Conservation (phyloP, 2,888 invertebrate genomes). For the Amorpha juglandis region DNA sequence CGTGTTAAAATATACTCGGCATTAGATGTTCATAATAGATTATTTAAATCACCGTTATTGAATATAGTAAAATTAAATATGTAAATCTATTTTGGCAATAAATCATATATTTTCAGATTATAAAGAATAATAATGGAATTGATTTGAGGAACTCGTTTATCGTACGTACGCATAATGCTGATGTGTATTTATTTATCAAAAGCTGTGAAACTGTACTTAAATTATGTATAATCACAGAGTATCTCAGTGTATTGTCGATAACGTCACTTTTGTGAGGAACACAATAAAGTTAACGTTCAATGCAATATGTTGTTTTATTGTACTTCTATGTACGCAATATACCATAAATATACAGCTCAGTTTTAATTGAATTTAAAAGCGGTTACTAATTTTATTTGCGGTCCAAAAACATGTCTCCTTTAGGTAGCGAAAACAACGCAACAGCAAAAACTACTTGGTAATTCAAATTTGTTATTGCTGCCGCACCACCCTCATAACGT, state of each 20-base stretch:
- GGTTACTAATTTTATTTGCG: too few relatives aligned
- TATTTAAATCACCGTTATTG: slow-evolving; percentile 38
- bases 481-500: too few relatives aligned
- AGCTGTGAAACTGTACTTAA: slow-evolving; percentile 83
- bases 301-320: slow-evolving; percentile 35
- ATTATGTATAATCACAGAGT: slow-evolving; percentile 66
- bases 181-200: slow-evolving; percentile 71
- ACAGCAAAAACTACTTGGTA: too few relatives aligned
- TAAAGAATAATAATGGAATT: slow-evolving; percentile 63
- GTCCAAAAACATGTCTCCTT: too few relatives aligned
- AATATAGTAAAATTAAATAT: slow-evolving; percentile 24
- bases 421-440: too few relatives aligned
- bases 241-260: slow-evolving; percentile 77
- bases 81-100: slow-evolving; percentile 65
- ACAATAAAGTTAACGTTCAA: slow-evolving; percentile 67
- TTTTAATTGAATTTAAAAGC: too few relatives aligned
- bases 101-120: slow-evolving; percentile 56
- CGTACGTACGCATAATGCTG: slow-evolving; percentile 46
- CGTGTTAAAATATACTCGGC: slow-evolving; percentile 37
- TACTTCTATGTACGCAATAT: neutral
- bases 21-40: slow-evolving; percentile 36
- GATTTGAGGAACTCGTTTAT: slow-evolving; percentile 52
- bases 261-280: slow-evolving; percentile 80
- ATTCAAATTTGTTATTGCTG: too few relatives aligned
- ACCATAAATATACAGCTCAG: too few relatives aligned